A percentile compares a stretch with the other conserved stretches of the same genome.
Conservation (phyloP, 2,888 invertebrate species). For the Dasypogon diadema region DNA sequence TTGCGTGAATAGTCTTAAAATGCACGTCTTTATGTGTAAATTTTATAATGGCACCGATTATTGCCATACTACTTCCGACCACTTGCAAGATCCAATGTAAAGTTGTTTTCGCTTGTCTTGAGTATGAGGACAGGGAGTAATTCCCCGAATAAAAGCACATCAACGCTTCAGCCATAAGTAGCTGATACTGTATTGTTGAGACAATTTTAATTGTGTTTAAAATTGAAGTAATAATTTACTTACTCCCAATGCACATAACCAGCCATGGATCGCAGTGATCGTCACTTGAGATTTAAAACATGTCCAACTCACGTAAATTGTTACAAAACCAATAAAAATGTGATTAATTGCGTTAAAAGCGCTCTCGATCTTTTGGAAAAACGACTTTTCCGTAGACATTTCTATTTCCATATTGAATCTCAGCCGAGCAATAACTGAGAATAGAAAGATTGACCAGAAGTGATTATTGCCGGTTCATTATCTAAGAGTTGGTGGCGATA, state of each 20-base stretch:
- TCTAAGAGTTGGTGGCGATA: too few species aligned
- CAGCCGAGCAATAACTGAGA: not conserved
- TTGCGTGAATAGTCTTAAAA: conserved; percentile 61
- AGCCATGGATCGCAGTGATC: conserved; percentile 65
- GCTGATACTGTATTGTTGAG: conserved; percentile 61
- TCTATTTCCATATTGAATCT: not conserved
- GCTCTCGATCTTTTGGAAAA: conserved; percentile 60
- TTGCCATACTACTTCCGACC: conserved; percentile 63
- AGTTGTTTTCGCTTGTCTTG: conserved; percentile 64
- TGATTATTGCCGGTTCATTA: too few species aligned
- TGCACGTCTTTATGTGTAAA: conserved; percentile 61
- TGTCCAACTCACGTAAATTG: conserved; percentile 62
- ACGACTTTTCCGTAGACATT: not conserved
- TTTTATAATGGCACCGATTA: conserved; percentile 63
- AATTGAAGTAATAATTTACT: conserved; percentile 56
- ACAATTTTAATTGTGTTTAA: not conserved
- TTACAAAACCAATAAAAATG: conserved; percentile 64
- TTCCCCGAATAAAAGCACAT: conserved; percentile 65
- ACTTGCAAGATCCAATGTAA: conserved; percentile 65
- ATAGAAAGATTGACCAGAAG: not conserved
- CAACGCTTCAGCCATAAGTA: conserved; percentile 66
- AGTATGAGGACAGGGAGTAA: conserved; percentile 59
- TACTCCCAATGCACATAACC: conserved; percentile 65
- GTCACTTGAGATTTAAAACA: conserved; percentile 63
- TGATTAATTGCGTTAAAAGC: conserved; percentile 65